A percentile compares a stretch with the other conserved stretches of the same genome.
Evolutionary conservation across 2,113 vertebrate species (phyloP).

Genomic region (Sinocyclocheilus anophthalmus): DNA sequence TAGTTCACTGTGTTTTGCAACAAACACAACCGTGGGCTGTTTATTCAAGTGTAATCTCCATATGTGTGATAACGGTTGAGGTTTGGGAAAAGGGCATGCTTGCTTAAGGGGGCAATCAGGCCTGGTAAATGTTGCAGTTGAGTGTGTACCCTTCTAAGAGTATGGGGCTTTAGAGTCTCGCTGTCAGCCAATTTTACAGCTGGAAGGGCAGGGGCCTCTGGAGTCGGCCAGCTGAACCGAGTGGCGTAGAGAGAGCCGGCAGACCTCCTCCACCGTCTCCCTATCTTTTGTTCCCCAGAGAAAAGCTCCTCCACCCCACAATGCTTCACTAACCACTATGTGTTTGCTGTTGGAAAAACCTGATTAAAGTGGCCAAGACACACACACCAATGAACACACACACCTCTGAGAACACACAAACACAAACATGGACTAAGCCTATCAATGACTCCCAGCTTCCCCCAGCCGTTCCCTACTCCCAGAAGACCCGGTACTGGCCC

Average conservation of each 20-base stretch:
- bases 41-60: conserved; percentile 44
- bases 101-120: conserved; percentile 59
- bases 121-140: conserved; percentile 68
- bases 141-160: conserved; percentile 67
- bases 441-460: conserved; percentile 70
- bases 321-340: conserved; percentile 74
- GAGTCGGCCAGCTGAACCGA: conserved; percentile 71
- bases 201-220: conserved; percentile 74
- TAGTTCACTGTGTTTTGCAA: conserved; percentile 17
- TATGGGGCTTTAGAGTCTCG: conserved; percentile 68
- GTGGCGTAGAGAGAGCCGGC: conserved; percentile 20
- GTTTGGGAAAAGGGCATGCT: conserved; percentile 33
- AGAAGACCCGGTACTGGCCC: conserved; percentile 77
- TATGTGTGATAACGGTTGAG: conserved; percentile 6
- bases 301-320: conserved; percentile 72
- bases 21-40: conserved; percentile 27
- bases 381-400: conserved; percentile 3
- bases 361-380: conserved; percentile 72
- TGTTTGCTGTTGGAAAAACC: conserved; percentile 73
- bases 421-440: conserved; percentile 72
- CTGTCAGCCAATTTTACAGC: conserved; percentile 76
- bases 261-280: conserved; percentile 70
- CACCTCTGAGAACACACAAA: conserved; percentile 52
- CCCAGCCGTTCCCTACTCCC: conserved; percentile 42
- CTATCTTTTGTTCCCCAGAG: conserved; percentile 75